Evolutionary conservation across 1,140 invertebrate species (phyloP), one percentile per base, ranked within the genome.

Genomic region (Epicauta chinensis): DNA sequence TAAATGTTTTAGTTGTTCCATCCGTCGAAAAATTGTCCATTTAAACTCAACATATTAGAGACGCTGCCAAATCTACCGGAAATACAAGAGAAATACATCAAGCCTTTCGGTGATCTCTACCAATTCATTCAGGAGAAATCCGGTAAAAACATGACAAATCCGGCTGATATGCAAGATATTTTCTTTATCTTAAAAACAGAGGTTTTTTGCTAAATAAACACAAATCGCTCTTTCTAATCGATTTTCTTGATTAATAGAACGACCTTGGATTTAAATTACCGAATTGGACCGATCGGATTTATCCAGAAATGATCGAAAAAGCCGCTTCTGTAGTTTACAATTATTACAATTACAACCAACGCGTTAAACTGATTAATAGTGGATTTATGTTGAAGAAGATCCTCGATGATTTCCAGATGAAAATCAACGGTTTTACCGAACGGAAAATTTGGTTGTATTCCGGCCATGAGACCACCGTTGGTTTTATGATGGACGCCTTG

Each of bases 391-490:
- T 60, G 10, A 54, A 58, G 31, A 60, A 58, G 38, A 53, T 53
- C 48, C 55, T 80, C 4, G 71, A 76, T 13, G 73, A 76, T 58
- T 73, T 67, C 7, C 60, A 57, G 29, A 56, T 66, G 2, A 68
- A 70, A 16, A 66, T 74, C 30, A 67, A 69, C 6, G 65, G 67
- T 2, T 58, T 60, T 9, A 40, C 65, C 16, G 40, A 44, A 1
- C 64, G 70, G 0, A 82, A 81, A 54, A 57, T 83, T 31, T 72
- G 71, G 31, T 53, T 82, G 32, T 81, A 79, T 59, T 79, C 80
- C 2, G 79, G 73, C 6, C 85, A 89, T 63, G 86, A 89, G 64
- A 81, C 78, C 30, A 86, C 83, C 15, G 68, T 88, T 3, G 77
- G 80, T 0, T 76, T 76, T 12, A 55, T 87, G 6, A 71, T 88